phyloP scores from a whole-genome alignment of 1,140 invertebrate species.

The Ceratitis capitata region DNA sequence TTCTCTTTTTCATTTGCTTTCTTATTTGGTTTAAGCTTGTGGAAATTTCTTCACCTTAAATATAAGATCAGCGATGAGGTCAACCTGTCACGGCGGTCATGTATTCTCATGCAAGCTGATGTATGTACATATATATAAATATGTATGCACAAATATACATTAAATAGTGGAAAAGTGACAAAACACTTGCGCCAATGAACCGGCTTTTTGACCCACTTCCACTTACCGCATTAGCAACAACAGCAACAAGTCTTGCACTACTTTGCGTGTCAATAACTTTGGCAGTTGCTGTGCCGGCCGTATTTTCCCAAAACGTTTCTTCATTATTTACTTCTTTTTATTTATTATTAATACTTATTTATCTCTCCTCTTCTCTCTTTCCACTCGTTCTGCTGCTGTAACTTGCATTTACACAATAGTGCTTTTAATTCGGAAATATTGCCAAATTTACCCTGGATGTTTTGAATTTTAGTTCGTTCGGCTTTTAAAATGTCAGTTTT shows the following conservation, averaged over 20 bases:
- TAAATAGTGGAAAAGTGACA: no score
- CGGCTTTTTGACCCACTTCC: conserved; percentile 30
- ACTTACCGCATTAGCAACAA: neutral
- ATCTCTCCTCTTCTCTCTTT: neutral
- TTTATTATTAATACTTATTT: neutral
- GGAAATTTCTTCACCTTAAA: no score
- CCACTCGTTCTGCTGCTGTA: neutral
- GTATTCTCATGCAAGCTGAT: neutral
- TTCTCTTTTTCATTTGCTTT: neutral
- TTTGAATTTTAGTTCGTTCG: neutral
- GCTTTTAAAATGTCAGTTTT: neutral
- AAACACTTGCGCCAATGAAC: neutral
- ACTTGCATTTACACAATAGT: neutral
- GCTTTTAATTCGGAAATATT: neutral
- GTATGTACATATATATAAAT: neutral
- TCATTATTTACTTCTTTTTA: neutral
- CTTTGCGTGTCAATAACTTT: neutral
- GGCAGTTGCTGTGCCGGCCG: neutral
- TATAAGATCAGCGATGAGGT: neutral
- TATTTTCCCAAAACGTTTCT: neutral
- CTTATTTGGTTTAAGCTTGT: neutral
- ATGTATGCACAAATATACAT: neutral
- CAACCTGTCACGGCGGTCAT: no score
- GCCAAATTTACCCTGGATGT: neutral
- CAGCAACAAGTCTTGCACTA: neutral